Percentiles rank a stretch among this genome's conserved stretches.
phyloP scores from a whole-genome alignment of 2,797 vertebrate genomes.

The Lutjanus campechanus region DNA sequence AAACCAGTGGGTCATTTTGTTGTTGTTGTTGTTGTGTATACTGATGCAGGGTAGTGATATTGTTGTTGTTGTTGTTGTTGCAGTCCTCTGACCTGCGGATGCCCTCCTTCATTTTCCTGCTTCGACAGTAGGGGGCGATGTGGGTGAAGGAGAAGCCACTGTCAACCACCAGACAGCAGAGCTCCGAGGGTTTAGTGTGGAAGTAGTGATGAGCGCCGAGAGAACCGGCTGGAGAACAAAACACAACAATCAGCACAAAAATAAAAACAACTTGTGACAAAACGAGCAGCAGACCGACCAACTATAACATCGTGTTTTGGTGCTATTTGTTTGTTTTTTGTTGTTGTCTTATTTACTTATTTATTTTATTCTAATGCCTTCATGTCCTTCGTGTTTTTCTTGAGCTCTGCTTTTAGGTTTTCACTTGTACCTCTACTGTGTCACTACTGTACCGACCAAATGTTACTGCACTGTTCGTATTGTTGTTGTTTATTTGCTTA shows the following conservation, averaged over 20 bases:
- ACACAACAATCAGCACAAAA: background rate
- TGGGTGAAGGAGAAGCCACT: slow-evolving; percentile 98
- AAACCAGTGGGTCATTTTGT: background rate
- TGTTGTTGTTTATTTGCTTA: too few relatives aligned
- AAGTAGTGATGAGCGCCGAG: slow-evolving; percentile 95
- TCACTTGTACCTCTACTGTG: too few relatives aligned
- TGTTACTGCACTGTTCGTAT: too few relatives aligned
- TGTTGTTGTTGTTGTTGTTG: fast-evolving
- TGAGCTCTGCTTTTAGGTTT: too few relatives aligned
- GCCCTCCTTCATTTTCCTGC: slow-evolving; percentile 96
- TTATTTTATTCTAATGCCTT: too few relatives aligned
- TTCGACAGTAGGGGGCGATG: slow-evolving; percentile 94
- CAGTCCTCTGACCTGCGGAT: slow-evolving; percentile 89
- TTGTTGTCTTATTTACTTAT: too few relatives aligned
- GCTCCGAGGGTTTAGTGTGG: slow-evolving; percentile 90
- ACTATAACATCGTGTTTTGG: too few relatives aligned
- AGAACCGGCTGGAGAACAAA: slow-evolving; percentile 89
- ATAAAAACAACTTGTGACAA: too few relatives aligned
- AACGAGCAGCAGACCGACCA: too few relatives aligned
- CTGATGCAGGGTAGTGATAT: fast-evolving
- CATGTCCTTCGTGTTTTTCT: too few relatives aligned
- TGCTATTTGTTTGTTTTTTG: too few relatives aligned
- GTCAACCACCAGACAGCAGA: slow-evolving; percentile 97
- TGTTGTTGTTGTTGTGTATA: background rate
- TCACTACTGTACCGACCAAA: too few relatives aligned